These are phyloP conservation scores for Montipora cactus DNA, from an alignment of 64 coral and sea anemone species.

Conservation along the genomic window DNA sequence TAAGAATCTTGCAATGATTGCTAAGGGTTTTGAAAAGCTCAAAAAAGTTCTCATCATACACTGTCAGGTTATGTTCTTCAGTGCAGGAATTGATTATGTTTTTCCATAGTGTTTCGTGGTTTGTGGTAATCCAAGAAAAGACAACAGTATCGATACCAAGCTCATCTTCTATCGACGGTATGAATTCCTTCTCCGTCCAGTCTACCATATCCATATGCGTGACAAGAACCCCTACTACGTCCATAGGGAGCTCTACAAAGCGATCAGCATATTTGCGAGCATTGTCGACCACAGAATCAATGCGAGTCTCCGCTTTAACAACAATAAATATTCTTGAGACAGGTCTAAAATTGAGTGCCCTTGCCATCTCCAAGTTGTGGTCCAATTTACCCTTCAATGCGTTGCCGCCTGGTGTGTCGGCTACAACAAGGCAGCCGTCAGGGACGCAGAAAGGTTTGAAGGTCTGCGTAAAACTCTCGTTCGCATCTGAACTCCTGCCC, in stretches of 20 bases:
- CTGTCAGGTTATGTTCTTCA: neutral
- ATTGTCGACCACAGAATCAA: slow-evolving; percentile 60
- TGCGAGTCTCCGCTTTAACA: slow-evolving; percentile 52
- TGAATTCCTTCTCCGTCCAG: slow-evolving; percentile 43
- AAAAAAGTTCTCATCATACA: slow-evolving; percentile 2
- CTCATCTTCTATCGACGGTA: slow-evolving; percentile 7
- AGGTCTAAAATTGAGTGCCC: slow-evolving; percentile 35
- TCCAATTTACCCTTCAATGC: slow-evolving; percentile 53
- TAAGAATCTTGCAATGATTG: slow-evolving; percentile 3
- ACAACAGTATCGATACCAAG: slow-evolving; percentile 59
- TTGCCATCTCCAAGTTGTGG: slow-evolving; percentile 23
- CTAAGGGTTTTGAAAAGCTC: slow-evolving; percentile 9
- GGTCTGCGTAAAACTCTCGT: slow-evolving; percentile 49
- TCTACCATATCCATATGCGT: slow-evolving; percentile 52
- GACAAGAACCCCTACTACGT: slow-evolving; percentile 44
- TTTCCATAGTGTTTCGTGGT: neutral
- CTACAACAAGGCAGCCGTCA: slow-evolving; percentile 38
- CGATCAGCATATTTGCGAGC: slow-evolving; percentile 57
- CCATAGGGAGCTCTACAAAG: slow-evolving; percentile 44
- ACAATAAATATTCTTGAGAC: slow-evolving; percentile 63
- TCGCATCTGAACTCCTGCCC: slow-evolving; percentile 47
- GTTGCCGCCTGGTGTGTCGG: slow-evolving; percentile 53
- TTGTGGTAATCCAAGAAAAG: slow-evolving; percentile 3
- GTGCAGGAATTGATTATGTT: neutral
- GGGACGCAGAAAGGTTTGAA: slow-evolving; percentile 2